Percentiles rank a stretch among this genome's conserved stretches.
phyloP scores from a whole-genome alignment of 2,888 invertebrate species.

The Melolontha melolontha region DNA sequence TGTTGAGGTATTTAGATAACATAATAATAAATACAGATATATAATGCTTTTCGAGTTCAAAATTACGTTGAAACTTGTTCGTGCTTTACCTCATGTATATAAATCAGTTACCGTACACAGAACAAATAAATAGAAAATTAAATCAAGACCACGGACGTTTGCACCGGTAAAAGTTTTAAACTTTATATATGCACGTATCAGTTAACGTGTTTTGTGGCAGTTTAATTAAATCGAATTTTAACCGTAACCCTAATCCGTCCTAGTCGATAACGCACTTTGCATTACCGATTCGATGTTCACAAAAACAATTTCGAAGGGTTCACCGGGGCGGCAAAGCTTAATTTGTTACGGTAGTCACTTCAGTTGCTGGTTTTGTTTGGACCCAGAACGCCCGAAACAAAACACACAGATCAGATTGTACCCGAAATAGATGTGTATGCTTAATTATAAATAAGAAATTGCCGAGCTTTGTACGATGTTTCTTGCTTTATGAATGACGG shows the following conservation, averaged over 20 bases:
- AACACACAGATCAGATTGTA: slow-evolving; percentile 35
- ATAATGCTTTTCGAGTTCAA: no score
- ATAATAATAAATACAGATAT: no score
- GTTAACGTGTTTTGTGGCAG: slow-evolving; percentile 36
- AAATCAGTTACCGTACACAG: background rate
- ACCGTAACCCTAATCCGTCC: slow-evolving; percentile 37
- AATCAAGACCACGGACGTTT: slow-evolving; percentile 6
- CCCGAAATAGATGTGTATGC: slow-evolving; percentile 33
- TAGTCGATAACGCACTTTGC: slow-evolving; percentile 31
- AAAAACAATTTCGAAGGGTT: slow-evolving; percentile 40
- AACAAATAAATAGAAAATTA: slow-evolving; percentile 21
- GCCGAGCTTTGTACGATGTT: slow-evolving; percentile 14
- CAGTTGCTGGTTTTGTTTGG: slow-evolving; percentile 28
- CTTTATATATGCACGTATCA: slow-evolving; percentile 11
- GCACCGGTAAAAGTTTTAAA: slow-evolving; percentile 14
- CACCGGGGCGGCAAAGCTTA: slow-evolving; percentile 30
- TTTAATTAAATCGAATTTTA: slow-evolving; percentile 43
- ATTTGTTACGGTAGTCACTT: slow-evolving; percentile 41
- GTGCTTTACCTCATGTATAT: no score
- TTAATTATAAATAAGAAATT: slow-evolving; percentile 39
- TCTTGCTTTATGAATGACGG: slow-evolving; percentile 22
- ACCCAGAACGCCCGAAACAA: slow-evolving; percentile 33
- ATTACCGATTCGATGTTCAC: slow-evolving; percentile 36
- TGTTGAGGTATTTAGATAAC: no score
- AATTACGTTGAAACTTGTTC: no score